Percentiles rank a stretch among this genome's conserved stretches.
phyloP scores from a whole-genome alignment of 2,113 vertebrate genomes.

The Forbesichthys papilliferus region DNA sequence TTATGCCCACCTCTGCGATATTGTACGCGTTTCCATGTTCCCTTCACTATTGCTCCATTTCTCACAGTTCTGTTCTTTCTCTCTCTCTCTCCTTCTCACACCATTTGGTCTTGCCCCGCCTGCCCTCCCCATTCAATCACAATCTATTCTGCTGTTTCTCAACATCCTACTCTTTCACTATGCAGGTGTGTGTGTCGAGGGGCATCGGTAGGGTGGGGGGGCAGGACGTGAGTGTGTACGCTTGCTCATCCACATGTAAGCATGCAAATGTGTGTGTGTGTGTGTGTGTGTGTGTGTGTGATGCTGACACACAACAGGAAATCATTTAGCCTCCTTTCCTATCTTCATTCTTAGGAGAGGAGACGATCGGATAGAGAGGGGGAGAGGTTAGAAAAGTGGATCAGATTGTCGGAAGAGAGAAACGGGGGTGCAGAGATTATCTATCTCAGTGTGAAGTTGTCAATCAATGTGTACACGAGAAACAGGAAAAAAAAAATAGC shows the following conservation, averaged over 20 bases:
- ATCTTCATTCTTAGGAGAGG: constrained; percentile 28
- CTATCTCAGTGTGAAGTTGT: constrained; percentile 63
- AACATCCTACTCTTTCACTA: constrained; percentile 7
- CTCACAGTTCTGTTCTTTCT: background rate
- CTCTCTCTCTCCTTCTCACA: background rate
- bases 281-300: constrained; percentile 39
- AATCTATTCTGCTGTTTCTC: constrained; percentile 8
- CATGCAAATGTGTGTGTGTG: constrained; percentile 31
- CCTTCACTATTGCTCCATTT: background rate
- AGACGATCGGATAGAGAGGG: constrained; percentile 14
- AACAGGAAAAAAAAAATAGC: constrained; percentile 53
- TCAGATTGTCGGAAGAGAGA: background rate
- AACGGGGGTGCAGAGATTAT: constrained; percentile 54
- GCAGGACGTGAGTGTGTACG: constrained; percentile 7
- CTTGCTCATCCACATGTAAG: constrained; percentile 39
- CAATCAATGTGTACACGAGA: constrained; percentile 53
- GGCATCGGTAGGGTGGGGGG: too few relatives aligned
- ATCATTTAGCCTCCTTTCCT: constrained; percentile 58
- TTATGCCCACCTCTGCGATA: too few relatives aligned
- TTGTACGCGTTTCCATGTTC: too few relatives aligned
- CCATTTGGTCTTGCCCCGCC: background rate
- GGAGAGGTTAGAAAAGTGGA: constrained; percentile 13
- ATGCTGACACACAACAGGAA: constrained; percentile 49
- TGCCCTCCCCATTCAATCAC: background rate
- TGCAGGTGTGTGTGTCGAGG: constrained; percentile 40